Evolutionary conservation across 2,888 invertebrate genomes (phyloP), one percentile per base, ranked within the genome.

Genomic region (Arrhopalites spinosus): DNA sequence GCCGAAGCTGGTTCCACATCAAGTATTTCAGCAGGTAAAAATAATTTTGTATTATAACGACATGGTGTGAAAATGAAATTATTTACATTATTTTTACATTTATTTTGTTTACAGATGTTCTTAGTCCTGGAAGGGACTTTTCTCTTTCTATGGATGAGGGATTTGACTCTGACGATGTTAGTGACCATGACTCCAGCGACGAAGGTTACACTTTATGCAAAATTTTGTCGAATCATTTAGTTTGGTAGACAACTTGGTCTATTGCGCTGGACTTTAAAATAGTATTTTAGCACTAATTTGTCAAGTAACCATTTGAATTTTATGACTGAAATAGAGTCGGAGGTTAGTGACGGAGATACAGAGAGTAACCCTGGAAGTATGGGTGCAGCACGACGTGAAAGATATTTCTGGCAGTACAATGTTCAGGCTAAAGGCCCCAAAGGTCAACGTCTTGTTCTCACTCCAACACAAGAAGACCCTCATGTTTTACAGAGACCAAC

Each of bases 371-470:
- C 81, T 27, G 83, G 83, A 36, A 83, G 81, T 69, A 80, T 78
- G 36, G 76, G 80, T 70, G 81, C 79, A 29, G 75, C 79, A n/a
- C 77, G 82, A 25, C 75, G 83, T 15, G 95, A 95, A 84, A 89
- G 92, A 78, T 97, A 89, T 86, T 98, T 98, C 86, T 98, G 98
- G 98, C 98, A 98, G 86, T 98, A 98, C 86, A 98, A 98, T 87
- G 95, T 97, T 0, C 98, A 98, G 87, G 94, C 97, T 0, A 96
- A 98, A 87, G 97, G 98, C 1, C 96, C 98, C 5, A 96, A 98
- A 87, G 96, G 97, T 59, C 95, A 96, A 86, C 88, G 95, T 79
- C 88, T 95, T 78, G 91, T 94, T 67, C 89, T 95, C 83, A 92
- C 93, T 86, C 91, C 93, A 69, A 92, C 93, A 84, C 90, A 92